Conservation (phyloP, 2,797 vertebrate species). For the Alauda arvensis region DNA sequence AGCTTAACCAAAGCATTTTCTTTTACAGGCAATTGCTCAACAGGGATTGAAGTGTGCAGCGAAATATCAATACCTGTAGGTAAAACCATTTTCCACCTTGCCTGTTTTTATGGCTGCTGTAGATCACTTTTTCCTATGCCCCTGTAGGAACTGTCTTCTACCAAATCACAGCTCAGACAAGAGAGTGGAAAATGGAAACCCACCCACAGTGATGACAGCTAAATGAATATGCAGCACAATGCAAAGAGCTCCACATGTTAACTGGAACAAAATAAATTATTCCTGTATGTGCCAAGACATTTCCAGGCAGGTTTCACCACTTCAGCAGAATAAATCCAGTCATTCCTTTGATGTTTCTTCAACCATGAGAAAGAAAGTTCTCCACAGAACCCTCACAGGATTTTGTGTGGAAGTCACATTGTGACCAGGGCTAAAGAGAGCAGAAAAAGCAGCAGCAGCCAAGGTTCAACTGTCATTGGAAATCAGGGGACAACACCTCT, state of each 20-base stretch:
- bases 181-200: constrained; percentile 3
- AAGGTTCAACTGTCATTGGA: neutral
- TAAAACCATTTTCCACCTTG: neutral
- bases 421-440: neutral
- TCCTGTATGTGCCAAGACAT: neutral
- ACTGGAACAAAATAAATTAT: neutral
- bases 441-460: neutral
- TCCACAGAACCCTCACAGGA: neutral
- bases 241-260: constrained; percentile 1
- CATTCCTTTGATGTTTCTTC: neutral
- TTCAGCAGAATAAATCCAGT: neutral
- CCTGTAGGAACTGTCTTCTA: neutral
- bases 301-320: neutral
- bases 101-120: neutral
- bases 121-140: neutral
- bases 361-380: neutral
- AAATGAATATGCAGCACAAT: neutral
- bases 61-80: constrained; percentile 1
- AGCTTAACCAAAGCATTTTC: neutral
- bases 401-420: neutral
- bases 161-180: neutral
- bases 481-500: neutral
- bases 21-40: neutral
- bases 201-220: neutral
- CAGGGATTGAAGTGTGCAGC: neutral